These are phyloP conservation scores for Drosophila picticornis DNA, from an alignment of 2,888 invertebrate species.

Conservation along the genomic window DNA sequence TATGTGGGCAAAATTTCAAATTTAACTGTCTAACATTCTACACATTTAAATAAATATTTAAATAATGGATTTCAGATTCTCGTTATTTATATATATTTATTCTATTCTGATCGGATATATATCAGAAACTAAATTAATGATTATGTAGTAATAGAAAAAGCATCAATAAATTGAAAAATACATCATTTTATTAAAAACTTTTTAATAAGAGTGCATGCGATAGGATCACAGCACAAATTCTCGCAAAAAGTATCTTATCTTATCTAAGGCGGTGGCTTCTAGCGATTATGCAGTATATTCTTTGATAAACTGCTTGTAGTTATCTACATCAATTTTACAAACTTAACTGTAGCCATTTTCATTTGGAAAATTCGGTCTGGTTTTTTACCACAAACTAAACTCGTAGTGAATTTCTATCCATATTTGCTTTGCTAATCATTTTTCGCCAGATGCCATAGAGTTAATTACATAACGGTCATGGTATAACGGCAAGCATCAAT, in stretches of 20 bases:
- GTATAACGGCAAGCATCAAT: slow-evolving; percentile 33
- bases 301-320: slow-evolving; percentile 23
- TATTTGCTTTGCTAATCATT: not conserved
- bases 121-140: not conserved
- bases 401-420: not conserved
- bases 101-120: not conserved
- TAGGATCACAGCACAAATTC: slow-evolving; percentile 6
- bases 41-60: not conserved
- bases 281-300: slow-evolving; percentile 3
- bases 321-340: not conserved
- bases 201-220: slow-evolving; percentile 7
- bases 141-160: not conserved
- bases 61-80: not conserved
- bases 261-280: slow-evolving; percentile 25
- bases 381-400: not conserved
- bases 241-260: slow-evolving; percentile 28
- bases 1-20: not conserved
- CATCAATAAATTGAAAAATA: not conserved
- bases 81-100: not conserved
- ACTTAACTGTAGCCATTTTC: not conserved
- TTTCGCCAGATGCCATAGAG: not conserved
- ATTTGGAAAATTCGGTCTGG: not conserved
- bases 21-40: slow-evolving; percentile 5
- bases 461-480: not conserved
- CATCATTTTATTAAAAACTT: not conserved